These are phyloP conservation scores for Stegana nigrithorax DNA, from an alignment of 2,888 invertebrate species.

Conservation along the genomic window DNA sequence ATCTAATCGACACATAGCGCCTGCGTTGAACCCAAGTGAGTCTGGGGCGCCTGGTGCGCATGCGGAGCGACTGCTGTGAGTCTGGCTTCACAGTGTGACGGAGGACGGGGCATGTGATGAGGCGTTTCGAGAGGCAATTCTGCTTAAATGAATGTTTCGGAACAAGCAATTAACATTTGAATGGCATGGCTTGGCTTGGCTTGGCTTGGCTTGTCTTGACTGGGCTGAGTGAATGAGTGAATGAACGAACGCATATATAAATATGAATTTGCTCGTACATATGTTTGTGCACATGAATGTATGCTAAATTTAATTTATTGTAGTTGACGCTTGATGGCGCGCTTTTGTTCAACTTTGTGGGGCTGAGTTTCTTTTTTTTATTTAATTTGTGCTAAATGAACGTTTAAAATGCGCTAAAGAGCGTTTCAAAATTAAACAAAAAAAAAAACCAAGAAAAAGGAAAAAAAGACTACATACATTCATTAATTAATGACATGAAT, in stretches of 20 bases:
- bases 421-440: not conserved
- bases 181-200: too few relatives aligned
- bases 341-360: not conserved
- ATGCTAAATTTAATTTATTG: conserved; percentile 14
- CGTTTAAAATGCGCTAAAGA: not conserved
- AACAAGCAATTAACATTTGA: conserved; percentile 54
- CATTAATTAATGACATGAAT: too few relatives aligned
- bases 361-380: not conserved
- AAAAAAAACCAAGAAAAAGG: too few relatives aligned
- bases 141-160: conserved; percentile 46
- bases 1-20: conserved; percentile 24
- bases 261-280: too few relatives aligned
- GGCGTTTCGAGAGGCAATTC: conserved; percentile 8
- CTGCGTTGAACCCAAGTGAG: conserved; percentile 36
- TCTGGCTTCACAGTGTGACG: conserved; percentile 24
- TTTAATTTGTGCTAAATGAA: not conserved
- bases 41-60: conserved; percentile 25
- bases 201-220: too few relatives aligned
- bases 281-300: too few relatives aligned
- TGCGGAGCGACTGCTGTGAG: conserved; percentile 30
- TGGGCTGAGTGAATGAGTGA: not conserved
- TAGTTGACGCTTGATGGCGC: conserved; percentile 6
- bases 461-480: too few relatives aligned
- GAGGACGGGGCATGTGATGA: not conserved
- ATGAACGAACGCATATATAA: conserved; percentile 22